These are phyloP conservation scores for Macroglossus sobrinus DNA, from an alignment of 2,113 vertebrate genomes.

Conservation along the genomic window DNA sequence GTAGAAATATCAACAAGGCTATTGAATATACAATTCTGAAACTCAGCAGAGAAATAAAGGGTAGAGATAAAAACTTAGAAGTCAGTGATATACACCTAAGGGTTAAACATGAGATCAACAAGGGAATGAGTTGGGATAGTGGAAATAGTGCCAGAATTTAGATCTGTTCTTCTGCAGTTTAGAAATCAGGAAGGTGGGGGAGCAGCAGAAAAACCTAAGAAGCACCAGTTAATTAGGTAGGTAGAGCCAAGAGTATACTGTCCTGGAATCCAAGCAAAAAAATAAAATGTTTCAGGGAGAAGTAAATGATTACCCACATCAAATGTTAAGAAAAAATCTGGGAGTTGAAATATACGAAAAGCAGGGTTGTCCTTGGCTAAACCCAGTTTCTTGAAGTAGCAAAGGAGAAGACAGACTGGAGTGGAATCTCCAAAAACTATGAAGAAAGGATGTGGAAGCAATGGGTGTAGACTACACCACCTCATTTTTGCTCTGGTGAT, in stretches of 20 bases:
- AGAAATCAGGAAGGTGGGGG: neutral
- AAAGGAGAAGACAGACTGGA: neutral
- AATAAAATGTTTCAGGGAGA: neutral
- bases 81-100: neutral
- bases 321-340: neutral
- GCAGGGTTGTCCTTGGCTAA: neutral
- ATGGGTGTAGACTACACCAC: neutral
- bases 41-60: neutral
- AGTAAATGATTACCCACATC: neutral
- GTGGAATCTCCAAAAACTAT: neutral
- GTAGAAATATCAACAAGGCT: neutral
- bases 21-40: neutral
- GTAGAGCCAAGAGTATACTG: neutral
- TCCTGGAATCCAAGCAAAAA: neutral
- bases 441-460: neutral
- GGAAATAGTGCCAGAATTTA: neutral
- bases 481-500: neutral
- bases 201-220: neutral
- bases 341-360: neutral
- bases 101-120: neutral
- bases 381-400: neutral
- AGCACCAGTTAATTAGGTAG: neutral
- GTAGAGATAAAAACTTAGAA: neutral
- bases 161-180: neutral
- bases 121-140: neutral